Base-by-base conservation (phyloP, 2,888 invertebrate species). In the Synergus itoensis region DNA sequence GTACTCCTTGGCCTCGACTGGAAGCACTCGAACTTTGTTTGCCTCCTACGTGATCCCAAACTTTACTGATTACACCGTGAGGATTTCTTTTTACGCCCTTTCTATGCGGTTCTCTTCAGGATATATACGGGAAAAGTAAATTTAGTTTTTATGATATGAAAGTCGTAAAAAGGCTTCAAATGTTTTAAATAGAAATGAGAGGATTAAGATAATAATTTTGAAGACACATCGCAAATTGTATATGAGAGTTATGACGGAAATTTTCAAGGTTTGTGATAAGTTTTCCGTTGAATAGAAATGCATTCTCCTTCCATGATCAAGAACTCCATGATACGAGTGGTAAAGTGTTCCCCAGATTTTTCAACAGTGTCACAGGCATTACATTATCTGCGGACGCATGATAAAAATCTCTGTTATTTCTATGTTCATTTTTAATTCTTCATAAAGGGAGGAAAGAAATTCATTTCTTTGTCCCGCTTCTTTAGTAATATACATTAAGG, bases 401-500 rank as follows among this genome's bases (percentile, higher is more conserved):
- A 65, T 65, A 65, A 65, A 18, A 11, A 65, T 65, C 43, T 18
- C 18, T 11, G 65, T 65, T 65, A 41, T 41, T 65, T 65, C 65
- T 65, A 43, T 65, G n/a, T 65, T 18, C 65, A 43, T 43, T 65
- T 43, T 18, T 65, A 65, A 65, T 65, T 65, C 18, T 40, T 41
- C 43, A 65, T 65, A 65, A 65, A 65, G 43, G 65, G 41, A 65
- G 41, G 65, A 65, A 65, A 65, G 65, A 65, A 65, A 65, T 65
- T 65, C 43, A 41, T 43, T 65, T 65, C 65, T 65, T 65, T 65
- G 65, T 65, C 43, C 65, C 16, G 65, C 65, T 65, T 18, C 65
- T 65, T 43, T 43, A 41, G 65, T 65, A 65, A 65, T 65, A 65
- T 43, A 41, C 16, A 65, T 65, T 65, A 65, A 65, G 65, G 18